A percentile compares a stretch with the other conserved stretches of the same genome.
Evolutionary conservation across 1,140 invertebrate species (phyloP).

Genomic region (Drosophila ananassae): DNA sequence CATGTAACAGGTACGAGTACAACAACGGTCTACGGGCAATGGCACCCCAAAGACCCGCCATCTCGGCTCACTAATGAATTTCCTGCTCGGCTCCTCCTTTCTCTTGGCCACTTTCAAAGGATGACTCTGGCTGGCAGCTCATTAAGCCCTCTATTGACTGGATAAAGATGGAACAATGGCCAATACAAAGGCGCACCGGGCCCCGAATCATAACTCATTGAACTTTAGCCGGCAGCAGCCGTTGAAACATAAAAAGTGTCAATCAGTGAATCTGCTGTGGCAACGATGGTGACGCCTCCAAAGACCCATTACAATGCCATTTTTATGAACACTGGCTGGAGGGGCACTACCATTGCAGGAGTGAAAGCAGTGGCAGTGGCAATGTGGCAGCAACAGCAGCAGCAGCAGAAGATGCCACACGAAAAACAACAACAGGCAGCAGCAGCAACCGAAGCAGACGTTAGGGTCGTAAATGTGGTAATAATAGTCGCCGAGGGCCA

Average conservation of each 20-base stretch:
- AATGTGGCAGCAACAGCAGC: neutral
- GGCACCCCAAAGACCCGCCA: constrained; percentile 18
- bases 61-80: constrained; percentile 59
- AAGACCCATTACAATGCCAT: constrained; percentile 58
- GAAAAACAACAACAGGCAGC: too few species aligned
- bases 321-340: constrained; percentile 42
- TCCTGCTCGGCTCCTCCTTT: constrained; percentile 21
- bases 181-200: constrained; percentile 33
- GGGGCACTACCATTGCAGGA: constrained; percentile 3
- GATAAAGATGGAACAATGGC: constrained; percentile 57
- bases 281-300: constrained; percentile 43
- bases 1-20: constrained; percentile 58
- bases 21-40: constrained; percentile 8
- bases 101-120: constrained; percentile 28
- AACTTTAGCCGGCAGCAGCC: constrained; percentile 59
- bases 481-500: constrained; percentile 67
- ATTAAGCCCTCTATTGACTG: constrained; percentile 58
- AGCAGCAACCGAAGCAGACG: constrained; percentile 46
- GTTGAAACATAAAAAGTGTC: constrained; percentile 69
- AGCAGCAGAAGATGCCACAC: constrained; percentile 24
- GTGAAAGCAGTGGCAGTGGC: neutral
- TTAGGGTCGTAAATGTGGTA: constrained; percentile 69
- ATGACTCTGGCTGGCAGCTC: constrained; percentile 55
- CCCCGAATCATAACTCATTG: constrained; percentile 75
- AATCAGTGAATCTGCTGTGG: constrained; percentile 59